Evolutionary conservation across 2,113 vertebrate genomes (phyloP), one percentile per base, ranked within the genome.

Genomic region (Spea multiplicata): DNA sequence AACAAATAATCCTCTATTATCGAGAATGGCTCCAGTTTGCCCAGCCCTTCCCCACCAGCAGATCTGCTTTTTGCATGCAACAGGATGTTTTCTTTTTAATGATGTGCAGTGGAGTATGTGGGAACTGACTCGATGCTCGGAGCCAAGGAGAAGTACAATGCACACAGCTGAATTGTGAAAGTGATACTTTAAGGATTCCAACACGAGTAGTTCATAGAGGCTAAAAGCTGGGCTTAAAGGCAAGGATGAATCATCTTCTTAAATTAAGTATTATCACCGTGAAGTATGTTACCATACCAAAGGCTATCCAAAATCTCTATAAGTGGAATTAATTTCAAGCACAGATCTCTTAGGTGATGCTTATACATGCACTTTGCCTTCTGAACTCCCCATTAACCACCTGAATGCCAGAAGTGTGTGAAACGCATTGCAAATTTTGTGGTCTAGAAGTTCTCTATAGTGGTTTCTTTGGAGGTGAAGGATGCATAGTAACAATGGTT

Each of bases 1-100:
- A 90, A 91, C 90, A 88, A 85, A 89, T 85, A 90, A 90, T 86
- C 86, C 83, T 84, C 87, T 91, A 90, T 90, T 85, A 87, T 89
- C 87, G 83, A 86, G 71, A 59, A 88, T 88, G 88, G 84, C 84
- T 87, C 87, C 86, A 86, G 84, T 84, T 86, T 88, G 85, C 84
- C 83, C 82, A 86, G 71, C 71, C 73, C 85, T 90, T 82, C 83
- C 83, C 82, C 65, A 86, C 74, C 81, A 85, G 81, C 81, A 84
- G 86, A 83, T 89, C 87, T 91, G 88, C 0, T 86, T 90, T 88
- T 88, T 88, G 83, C 88, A 85, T 87, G 86, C 86, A 87, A 83
- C 78, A 84, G 84, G 83, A 89, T 85, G 81, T 85, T 90, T 87
- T 76, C 81, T 82, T 86, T 84, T 79, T 84, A 80, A 79, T 70